Percentiles rank a stretch among this genome's conserved stretches.
These are phyloP conservation scores for Drosophila mimetica DNA, from an alignment of 2,888 invertebrate species.

Conservation along the genomic window DNA sequence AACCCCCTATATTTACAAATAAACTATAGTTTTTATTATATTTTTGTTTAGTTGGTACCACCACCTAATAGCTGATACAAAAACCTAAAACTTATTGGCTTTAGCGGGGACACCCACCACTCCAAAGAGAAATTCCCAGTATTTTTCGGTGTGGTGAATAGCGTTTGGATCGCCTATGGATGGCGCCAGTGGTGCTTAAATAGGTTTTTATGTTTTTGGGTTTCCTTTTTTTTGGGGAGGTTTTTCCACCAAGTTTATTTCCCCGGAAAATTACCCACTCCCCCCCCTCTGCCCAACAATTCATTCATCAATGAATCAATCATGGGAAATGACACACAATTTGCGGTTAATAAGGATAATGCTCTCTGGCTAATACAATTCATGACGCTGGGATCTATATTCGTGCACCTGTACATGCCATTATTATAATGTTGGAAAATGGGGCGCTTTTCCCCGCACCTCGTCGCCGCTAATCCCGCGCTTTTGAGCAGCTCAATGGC, in stretches of 20 bases:
- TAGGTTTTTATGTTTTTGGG: neutral
- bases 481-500: constrained; percentile 72
- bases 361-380: constrained; percentile 1
- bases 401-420: constrained; percentile 15
- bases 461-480: constrained; percentile 61
- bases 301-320: constrained; percentile 55
- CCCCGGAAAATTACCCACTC: neutral
- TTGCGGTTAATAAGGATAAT: constrained; percentile 49
- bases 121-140: constrained; percentile 51
- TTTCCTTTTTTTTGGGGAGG: neutral
- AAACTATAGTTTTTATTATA: neutral
- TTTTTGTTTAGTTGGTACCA: neutral
- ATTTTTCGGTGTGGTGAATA: constrained; percentile 56
- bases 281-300: no score
- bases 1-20: no score
- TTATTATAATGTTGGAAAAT: constrained; percentile 6
- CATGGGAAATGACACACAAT: constrained; percentile 54
- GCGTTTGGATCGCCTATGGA: constrained; percentile 1
- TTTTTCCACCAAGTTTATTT: neutral
- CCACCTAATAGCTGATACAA: constrained; percentile 19
- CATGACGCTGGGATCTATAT: neutral
- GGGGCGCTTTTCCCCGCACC: neutral
- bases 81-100: neutral
- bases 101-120: neutral
- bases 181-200: constrained; percentile 45